Conservation (phyloP, 2,888 invertebrate genomes). For the Polylopha cassiicola region DNA sequence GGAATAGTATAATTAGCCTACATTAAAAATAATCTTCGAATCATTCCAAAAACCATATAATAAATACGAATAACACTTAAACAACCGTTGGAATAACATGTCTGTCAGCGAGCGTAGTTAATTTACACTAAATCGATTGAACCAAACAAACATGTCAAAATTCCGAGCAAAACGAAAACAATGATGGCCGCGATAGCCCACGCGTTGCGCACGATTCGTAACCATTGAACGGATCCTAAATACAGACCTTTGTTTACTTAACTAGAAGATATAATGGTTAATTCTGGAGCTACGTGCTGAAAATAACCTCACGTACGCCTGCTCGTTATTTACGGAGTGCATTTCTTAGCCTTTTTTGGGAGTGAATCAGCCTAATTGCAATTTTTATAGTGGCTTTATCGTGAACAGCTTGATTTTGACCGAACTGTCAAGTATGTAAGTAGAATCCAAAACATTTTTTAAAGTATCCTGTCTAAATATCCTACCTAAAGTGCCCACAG, state of each 20-base stretch:
- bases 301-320: slow-evolving; percentile 62
- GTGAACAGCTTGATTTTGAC: too few species aligned
- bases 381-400: too few species aligned
- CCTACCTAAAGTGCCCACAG: too few species aligned
- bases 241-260: slow-evolving; percentile 65
- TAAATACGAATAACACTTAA: slow-evolving; percentile 35
- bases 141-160: slow-evolving; percentile 60
- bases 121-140: slow-evolving; percentile 64
- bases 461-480: too few species aligned
- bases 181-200: slow-evolving; percentile 57
- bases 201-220: slow-evolving; percentile 48
- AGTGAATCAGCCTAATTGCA: too few species aligned
- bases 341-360: slow-evolving; percentile 44
- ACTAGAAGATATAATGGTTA: slow-evolving; percentile 61
- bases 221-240: slow-evolving; percentile 57
- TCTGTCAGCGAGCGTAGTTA: slow-evolving; percentile 63
- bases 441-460: too few species aligned
- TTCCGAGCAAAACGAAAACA: slow-evolving; percentile 47
- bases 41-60: slow-evolving; percentile 34
- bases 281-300: slow-evolving; percentile 52
- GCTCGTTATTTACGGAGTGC: slow-evolving; percentile 33
- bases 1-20: too few species aligned
- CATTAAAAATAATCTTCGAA: slow-evolving; percentile 31
- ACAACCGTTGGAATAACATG: slow-evolving; percentile 39
- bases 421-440: too few species aligned